Percentiles rank a stretch among this genome's conserved stretches.
phyloP scores from a whole-genome alignment of 1,140 invertebrate species.

The Diorhabda carinulata region DNA sequence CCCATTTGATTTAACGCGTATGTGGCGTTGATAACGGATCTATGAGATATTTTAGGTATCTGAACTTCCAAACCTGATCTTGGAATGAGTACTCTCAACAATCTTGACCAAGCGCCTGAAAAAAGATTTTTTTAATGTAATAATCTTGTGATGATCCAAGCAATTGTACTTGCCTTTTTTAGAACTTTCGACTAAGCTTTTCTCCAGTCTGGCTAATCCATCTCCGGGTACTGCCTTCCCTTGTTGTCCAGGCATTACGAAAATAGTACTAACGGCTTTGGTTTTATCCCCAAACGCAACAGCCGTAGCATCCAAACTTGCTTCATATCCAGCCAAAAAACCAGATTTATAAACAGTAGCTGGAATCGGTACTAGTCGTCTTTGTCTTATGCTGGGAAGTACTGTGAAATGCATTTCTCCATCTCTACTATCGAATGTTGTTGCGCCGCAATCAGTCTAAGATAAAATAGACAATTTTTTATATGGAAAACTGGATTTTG shows the following conservation, averaged over 20 bases:
- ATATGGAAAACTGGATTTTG: too few relatives aligned
- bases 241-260: constrained; percentile 64
- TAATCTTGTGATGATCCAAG: not conserved
- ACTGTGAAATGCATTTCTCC: constrained; percentile 83
- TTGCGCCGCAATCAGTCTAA: constrained; percentile 69
- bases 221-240: constrained; percentile 66
- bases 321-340: constrained; percentile 78
- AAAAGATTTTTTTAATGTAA: not conserved
- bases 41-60: constrained; percentile 76
- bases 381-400: constrained; percentile 68
- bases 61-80: constrained; percentile 72
- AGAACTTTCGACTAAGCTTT: constrained; percentile 60
- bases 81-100: constrained; percentile 68
- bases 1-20: constrained; percentile 73
- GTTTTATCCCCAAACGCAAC: constrained; percentile 67
- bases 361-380: constrained; percentile 74
- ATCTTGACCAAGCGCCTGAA: constrained; percentile 62
- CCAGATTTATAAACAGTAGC: constrained; percentile 71
- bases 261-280: constrained; percentile 69
- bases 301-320: constrained; percentile 74
- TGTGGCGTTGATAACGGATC: constrained; percentile 74
- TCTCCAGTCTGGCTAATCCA: constrained; percentile 67
- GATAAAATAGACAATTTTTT: too few relatives aligned
- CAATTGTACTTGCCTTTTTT: constrained; percentile 48
- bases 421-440: constrained; percentile 68